Evolutionary conservation across 2,113 vertebrate species (phyloP).

Genomic region (Cyanoramphus novaezelandiae): DNA sequence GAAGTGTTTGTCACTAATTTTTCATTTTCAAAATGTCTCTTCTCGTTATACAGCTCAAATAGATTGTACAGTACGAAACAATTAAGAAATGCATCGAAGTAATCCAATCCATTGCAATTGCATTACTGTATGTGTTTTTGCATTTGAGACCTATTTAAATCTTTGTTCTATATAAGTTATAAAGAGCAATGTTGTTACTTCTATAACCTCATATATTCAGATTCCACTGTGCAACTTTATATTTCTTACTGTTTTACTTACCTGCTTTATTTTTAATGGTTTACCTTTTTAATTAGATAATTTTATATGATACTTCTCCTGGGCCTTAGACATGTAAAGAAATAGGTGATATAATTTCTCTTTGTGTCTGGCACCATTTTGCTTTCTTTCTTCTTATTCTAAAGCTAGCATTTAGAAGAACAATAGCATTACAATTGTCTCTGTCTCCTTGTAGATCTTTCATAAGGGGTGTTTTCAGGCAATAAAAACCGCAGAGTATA

Average conservation of each 20-base stretch:
- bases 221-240: background rate
- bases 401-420: background rate
- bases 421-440: background rate
- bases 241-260: background rate
- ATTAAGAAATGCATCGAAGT: background rate
- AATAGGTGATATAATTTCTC: background rate
- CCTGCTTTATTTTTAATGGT: background rate
- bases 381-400: background rate
- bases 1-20: background rate
- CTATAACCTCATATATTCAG: background rate
- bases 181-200: background rate
- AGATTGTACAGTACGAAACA: background rate
- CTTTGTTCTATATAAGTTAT: background rate
- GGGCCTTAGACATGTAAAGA: background rate
- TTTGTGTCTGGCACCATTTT: background rate
- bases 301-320: background rate
- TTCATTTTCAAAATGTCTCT: background rate
- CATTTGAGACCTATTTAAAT: background rate
- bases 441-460: constrained; percentile 45
- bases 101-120: background rate
- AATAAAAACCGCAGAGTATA: constrained; percentile 37
- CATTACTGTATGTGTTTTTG: background rate
- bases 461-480: constrained; percentile 1
- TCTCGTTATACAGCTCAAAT: background rate
- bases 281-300: background rate